Evolutionary conservation across 2,113 vertebrate species (phyloP).

Genomic region (Lepisosteus osseus): DNA sequence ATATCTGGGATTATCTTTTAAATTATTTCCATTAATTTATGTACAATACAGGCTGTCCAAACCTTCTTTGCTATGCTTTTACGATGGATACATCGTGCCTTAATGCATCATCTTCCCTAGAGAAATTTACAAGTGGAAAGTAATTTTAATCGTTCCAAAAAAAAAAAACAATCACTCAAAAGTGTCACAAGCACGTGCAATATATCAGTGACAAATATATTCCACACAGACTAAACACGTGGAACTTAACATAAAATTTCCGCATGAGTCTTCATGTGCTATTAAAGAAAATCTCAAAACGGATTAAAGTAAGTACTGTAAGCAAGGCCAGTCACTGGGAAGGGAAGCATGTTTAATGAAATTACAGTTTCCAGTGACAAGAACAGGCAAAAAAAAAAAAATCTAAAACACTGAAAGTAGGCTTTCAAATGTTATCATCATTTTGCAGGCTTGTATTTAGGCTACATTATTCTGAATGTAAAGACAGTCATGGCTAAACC

Average conservation of each 20-base stretch:
- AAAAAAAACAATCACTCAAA: too few relatives aligned
- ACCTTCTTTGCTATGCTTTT: too few relatives aligned
- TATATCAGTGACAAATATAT: background rate
- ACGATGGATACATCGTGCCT: too few relatives aligned
- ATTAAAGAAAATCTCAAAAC: background rate
- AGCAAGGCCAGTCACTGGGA: background rate
- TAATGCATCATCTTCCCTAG: too few relatives aligned
- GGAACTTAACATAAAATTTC: background rate
- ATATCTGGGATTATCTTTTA: too few relatives aligned
- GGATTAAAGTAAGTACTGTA: background rate
- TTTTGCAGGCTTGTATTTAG: background rate
- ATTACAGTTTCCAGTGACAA: slow-evolving; percentile 35
- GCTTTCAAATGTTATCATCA: slow-evolving; percentile 13
- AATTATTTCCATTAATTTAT: too few relatives aligned
- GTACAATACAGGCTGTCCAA: too few relatives aligned
- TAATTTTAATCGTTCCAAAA: too few relatives aligned
- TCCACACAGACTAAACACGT: background rate
- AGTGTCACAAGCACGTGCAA: too few relatives aligned
- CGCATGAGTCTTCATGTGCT: background rate
- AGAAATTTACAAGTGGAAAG: too few relatives aligned
- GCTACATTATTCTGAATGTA: background rate
- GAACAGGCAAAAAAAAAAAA: slow-evolving; percentile 2
- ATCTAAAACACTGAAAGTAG: background rate
- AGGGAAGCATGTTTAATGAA: slow-evolving; percentile 25
- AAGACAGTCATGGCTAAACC: slow-evolving; percentile 1